phyloP scores from a whole-genome alignment of 2,113 vertebrate species.

The Lichenostomus cassidix region DNA sequence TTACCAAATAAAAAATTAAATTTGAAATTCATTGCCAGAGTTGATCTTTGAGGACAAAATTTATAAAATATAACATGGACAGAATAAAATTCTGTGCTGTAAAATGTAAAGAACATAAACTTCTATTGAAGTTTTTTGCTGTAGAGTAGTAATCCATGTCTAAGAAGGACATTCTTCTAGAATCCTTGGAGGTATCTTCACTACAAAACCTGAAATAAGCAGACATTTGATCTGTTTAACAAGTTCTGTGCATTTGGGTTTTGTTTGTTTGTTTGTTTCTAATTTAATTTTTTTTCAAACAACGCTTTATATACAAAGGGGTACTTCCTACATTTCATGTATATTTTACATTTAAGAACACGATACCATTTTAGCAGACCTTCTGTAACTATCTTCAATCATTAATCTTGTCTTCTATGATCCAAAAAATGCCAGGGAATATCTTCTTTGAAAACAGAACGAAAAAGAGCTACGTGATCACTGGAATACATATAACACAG shows the following conservation, averaged over 20 bases:
- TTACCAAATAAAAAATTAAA: neutral
- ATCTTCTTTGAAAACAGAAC: neutral
- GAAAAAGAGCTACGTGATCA: neutral
- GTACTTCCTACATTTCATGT: rapidly evolving
- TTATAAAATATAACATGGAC: neutral
- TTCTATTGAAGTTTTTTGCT: neutral
- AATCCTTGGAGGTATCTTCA: neutral
- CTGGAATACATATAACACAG: neutral
- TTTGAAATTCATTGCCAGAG: neutral
- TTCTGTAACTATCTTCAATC: neutral
- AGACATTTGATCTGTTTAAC: neutral
- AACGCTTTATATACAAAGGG: neutral
- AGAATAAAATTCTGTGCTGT: neutral
- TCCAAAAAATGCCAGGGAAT: neutral
- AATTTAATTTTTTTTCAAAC: neutral
- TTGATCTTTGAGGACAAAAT: neutral
- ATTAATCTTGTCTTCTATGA: neutral
- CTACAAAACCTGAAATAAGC: neutral
- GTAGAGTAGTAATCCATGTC: neutral
- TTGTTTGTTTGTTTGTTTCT: too few relatives aligned
- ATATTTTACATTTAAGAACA: neutral
- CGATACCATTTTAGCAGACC: neutral
- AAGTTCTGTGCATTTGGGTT: neutral
- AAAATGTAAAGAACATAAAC: neutral
- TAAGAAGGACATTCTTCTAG: neutral